Evolutionary conservation across 1,140 invertebrate genomes (phyloP).

Genomic region (Drosophila subpulchrella): DNA sequence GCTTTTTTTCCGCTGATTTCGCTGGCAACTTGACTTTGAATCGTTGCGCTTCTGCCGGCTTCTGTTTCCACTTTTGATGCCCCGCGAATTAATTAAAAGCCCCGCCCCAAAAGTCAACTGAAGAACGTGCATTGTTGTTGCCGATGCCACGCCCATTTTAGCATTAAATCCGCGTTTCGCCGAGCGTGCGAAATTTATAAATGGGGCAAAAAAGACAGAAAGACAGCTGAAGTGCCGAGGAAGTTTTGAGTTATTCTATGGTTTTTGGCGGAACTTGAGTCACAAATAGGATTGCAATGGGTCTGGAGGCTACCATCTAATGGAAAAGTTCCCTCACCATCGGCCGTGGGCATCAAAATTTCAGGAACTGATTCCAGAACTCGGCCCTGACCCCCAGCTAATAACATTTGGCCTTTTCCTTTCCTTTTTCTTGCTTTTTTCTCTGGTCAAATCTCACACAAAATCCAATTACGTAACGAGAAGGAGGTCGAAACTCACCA

Average conservation of each 20-base stretch:
- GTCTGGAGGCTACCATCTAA: slow-evolving; percentile 30
- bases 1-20: slow-evolving; percentile 33
- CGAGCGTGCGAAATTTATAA: slow-evolving; percentile 48
- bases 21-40: slow-evolving; percentile 69
- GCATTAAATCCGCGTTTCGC: slow-evolving; percentile 43
- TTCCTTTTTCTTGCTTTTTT: slow-evolving; percentile 38
- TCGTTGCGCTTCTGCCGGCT: slow-evolving; percentile 35
- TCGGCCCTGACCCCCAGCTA: slow-evolving; percentile 41
- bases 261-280: slow-evolving; percentile 23
- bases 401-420: slow-evolving; percentile 57
- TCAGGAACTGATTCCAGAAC: slow-evolving; percentile 20
- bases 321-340: slow-evolving; percentile 3
- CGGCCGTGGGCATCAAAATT: slow-evolving; percentile 5
- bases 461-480: slow-evolving; percentile 78
- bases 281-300: slow-evolving; percentile 46
- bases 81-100: slow-evolving; percentile 75
- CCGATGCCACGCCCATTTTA: slow-evolving; percentile 32
- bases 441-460: slow-evolving; percentile 58
- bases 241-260: slow-evolving; percentile 43
- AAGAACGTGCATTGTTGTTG: slow-evolving; percentile 67
- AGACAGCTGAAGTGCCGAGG: background rate
- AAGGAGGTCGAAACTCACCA: slow-evolving; percentile 63
- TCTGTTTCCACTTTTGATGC: slow-evolving; percentile 41
- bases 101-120: slow-evolving; percentile 49
- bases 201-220: slow-evolving; percentile 12